A percentile compares a stretch with the other conserved stretches of the same genome.
Evolutionary conservation across 2,113 vertebrate genomes (phyloP).

Genomic region (Corythaeola cristata): DNA sequence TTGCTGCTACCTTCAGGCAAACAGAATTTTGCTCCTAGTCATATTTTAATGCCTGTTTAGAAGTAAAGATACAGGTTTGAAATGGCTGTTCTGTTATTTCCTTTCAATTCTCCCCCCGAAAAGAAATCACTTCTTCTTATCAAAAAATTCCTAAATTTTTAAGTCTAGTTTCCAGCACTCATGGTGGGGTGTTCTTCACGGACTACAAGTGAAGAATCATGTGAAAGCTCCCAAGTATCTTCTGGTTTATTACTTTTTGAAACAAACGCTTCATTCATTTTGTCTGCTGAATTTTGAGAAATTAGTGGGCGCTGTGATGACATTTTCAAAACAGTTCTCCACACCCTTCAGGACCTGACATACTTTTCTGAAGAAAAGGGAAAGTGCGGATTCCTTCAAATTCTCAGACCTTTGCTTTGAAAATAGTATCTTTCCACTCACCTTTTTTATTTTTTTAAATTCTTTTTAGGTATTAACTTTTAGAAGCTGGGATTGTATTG

Average conservation of each 20-base stretch:
- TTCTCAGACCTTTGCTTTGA: not conserved
- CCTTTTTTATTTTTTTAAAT: not conserved
- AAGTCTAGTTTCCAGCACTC: not conserved
- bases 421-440: not conserved
- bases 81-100: not conserved
- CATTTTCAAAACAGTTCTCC: not conserved
- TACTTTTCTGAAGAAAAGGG: not conserved
- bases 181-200: not conserved
- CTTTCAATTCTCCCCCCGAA: not conserved
- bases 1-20: not conserved
- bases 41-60: not conserved
- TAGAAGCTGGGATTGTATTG: not conserved
- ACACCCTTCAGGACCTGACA: not conserved
- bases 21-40: not conserved
- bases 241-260: not conserved
- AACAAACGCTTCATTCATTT: not conserved
- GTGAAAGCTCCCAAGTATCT: not conserved
- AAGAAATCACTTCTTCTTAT: not conserved
- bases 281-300: not conserved
- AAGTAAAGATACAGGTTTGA: not conserved
- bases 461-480: not conserved
- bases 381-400: not conserved
- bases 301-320: not conserved
- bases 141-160: not conserved
- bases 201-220: not conserved